phyloP scores from a whole-genome alignment of 2,113 vertebrate genomes.

The Dermatemys mawii region DNA sequence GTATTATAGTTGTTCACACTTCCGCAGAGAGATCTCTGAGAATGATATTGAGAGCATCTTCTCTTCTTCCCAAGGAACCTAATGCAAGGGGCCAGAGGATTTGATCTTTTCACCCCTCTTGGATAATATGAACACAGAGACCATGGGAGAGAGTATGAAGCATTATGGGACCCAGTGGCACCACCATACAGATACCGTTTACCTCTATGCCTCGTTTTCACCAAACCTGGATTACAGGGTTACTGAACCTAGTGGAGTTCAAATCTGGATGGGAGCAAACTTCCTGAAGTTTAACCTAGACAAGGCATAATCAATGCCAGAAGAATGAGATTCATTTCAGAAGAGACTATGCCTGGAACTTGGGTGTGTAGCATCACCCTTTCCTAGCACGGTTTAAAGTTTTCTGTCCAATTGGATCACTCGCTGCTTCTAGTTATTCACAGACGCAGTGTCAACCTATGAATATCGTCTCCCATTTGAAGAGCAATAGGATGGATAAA shows the following conservation, averaged over 20 bases:
- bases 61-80: background rate
- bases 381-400: background rate
- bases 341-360: background rate
- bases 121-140: background rate
- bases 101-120: background rate
- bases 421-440: background rate
- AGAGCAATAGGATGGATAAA: background rate
- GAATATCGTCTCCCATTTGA: background rate
- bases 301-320: background rate
- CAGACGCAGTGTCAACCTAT: background rate
- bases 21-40: background rate
- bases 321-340: rapidly evolving
- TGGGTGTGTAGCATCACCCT: background rate
- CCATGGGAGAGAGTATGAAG: background rate
- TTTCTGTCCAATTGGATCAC: rapidly evolving
- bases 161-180: background rate
- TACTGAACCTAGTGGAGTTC: background rate
- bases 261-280: background rate
- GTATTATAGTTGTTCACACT: background rate
- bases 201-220: background rate
- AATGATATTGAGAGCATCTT: background rate
- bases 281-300: background rate
- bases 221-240: background rate
- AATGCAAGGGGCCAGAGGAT: background rate
- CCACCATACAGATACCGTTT: background rate